Evolutionary conservation across 2,888 invertebrate species (phyloP).

Genomic region (Cyaniris semiargus): DNA sequence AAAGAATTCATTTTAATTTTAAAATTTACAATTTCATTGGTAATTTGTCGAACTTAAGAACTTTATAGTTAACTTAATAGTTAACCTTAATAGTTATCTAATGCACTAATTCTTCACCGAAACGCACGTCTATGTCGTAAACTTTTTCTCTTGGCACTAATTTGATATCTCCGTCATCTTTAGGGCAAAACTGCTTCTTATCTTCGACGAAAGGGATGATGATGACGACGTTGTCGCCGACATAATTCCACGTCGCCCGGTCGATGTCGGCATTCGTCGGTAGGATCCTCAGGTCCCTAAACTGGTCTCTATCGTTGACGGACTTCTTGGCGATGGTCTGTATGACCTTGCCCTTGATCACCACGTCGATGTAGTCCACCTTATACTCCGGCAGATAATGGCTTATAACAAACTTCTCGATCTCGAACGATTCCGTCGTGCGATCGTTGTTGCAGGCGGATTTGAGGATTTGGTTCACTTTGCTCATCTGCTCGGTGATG

Average conservation of each 20-base stretch:
- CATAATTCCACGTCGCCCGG: not conserved
- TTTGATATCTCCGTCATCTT: not conserved
- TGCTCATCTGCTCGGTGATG: not conserved
- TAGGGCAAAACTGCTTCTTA: not conserved
- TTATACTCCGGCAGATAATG: slow-evolving; percentile 1
- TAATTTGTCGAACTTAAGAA: too few relatives aligned
- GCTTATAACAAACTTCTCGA: not conserved
- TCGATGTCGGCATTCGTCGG: not conserved
- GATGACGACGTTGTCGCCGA: not conserved
- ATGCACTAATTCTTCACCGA: not conserved
- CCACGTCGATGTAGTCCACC: slow-evolving; percentile 1
- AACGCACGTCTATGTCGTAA: not conserved
- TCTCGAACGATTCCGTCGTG: not conserved
- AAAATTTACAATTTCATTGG: too few relatives aligned
- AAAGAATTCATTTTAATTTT: too few relatives aligned
- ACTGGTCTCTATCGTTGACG: not conserved
- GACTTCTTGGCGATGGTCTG: slow-evolving; percentile 3
- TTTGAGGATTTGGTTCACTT: not conserved
- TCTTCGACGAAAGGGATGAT: not conserved
- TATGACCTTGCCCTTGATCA: not conserved
- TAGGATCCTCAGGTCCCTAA: slow-evolving; percentile 7
- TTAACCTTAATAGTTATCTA: not conserved
- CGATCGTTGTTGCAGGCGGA: not conserved
- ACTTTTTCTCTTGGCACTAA: not conserved
- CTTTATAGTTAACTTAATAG: too few relatives aligned